phyloP scores from a whole-genome alignment of 2,797 vertebrate species.

The Rhinella marina region DNA sequence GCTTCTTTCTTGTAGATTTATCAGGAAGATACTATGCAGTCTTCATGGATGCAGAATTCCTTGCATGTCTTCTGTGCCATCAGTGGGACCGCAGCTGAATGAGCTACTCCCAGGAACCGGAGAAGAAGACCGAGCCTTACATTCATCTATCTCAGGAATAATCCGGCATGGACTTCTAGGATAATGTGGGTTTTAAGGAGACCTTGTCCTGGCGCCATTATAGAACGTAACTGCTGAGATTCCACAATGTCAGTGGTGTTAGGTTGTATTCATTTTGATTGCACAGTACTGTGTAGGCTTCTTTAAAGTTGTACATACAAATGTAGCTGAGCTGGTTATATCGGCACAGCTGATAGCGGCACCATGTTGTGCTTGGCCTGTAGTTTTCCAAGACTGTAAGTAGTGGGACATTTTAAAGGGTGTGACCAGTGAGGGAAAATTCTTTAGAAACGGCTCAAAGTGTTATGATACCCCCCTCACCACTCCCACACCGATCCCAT shows the following conservation, averaged over 20 bases:
- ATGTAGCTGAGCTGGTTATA: not conserved
- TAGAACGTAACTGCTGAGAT: not conserved
- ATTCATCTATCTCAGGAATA: conserved; percentile 51
- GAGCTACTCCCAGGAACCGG: conserved; percentile 7
- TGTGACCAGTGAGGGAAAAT: too few relatives aligned
- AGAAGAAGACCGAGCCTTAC: not conserved
- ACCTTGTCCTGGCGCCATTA: not conserved
- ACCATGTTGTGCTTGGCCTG: not conserved
- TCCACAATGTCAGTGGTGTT: not conserved
- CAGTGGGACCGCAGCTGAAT: conserved; percentile 85
- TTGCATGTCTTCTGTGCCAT: conserved; percentile 93
- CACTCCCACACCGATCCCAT: too few relatives aligned
- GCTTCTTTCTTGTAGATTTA: conserved; percentile 80
- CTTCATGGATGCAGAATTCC: conserved; percentile 86
- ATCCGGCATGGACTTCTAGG: not conserved
- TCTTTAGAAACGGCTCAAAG: too few relatives aligned
- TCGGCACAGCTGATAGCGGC: not conserved
- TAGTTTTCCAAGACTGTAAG: not conserved
- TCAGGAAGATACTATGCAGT: conserved; percentile 88
- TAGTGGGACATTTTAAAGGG: not conserved
- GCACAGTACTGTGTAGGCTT: not conserved
- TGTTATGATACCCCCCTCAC: too few relatives aligned
- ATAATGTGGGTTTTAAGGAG: not conserved
- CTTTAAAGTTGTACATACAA: not conserved
- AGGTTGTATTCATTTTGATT: not conserved